Evolutionary conservation across 2,797 vertebrate genomes (phyloP).

Genomic region (Acanthurus tractus): DNA sequence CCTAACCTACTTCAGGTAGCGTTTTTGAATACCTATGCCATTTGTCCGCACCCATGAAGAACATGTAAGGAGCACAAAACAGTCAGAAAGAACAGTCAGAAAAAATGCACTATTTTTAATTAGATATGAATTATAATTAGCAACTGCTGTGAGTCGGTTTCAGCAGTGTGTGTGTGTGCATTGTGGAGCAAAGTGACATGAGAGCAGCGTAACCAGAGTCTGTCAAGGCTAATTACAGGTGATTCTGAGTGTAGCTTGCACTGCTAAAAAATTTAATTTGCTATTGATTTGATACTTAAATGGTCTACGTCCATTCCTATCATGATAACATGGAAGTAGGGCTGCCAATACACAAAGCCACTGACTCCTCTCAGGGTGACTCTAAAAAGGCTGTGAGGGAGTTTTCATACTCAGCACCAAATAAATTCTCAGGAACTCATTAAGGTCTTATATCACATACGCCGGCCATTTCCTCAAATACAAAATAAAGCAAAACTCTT

Average conservation of each 20-base stretch:
- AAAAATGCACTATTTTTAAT: constrained; percentile 41
- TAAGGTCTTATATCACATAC: constrained; percentile 8
- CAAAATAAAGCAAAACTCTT: neutral
- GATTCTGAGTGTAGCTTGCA: constrained; percentile 86
- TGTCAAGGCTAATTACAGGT: constrained; percentile 88
- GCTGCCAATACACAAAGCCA: constrained; percentile 82
- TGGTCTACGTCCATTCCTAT: constrained; percentile 85
- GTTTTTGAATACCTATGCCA: constrained; percentile 57
- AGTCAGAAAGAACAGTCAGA: neutral
- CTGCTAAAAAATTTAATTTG: constrained; percentile 90
- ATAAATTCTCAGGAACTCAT: constrained; percentile 28
- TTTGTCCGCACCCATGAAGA: constrained; percentile 54
- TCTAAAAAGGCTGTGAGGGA: constrained; percentile 49
- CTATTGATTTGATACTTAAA: constrained; percentile 91
- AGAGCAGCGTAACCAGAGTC: constrained; percentile 78
- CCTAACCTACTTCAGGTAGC: constrained; percentile 72
- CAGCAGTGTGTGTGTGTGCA: constrained; percentile 31
- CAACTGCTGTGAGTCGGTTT: constrained; percentile 29
- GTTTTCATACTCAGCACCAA: constrained; percentile 71
- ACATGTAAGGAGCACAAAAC: constrained; percentile 23
- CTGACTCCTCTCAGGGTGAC: constrained; percentile 79
- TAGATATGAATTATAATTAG: constrained; percentile 53
- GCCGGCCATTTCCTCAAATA: neutral
- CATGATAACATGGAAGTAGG: constrained; percentile 84
- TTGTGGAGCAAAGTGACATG: constrained; percentile 72